Conservation (phyloP, 1,140 invertebrate genomes). For the Trichonephila inaurata region DNA sequence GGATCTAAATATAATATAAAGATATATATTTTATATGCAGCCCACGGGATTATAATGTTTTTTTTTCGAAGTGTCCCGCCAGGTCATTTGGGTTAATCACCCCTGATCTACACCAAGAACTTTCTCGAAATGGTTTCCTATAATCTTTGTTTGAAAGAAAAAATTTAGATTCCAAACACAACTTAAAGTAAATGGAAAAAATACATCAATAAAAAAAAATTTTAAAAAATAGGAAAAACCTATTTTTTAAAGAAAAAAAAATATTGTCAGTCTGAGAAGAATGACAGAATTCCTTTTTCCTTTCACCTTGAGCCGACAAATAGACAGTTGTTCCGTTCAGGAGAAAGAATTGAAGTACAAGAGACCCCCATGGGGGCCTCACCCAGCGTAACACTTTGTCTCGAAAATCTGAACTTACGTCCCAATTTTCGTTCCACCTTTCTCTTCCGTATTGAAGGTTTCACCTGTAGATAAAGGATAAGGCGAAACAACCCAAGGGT, state of each 20-base stretch:
- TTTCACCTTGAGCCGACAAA: background rate
- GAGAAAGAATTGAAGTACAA: background rate
- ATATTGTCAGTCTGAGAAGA: background rate
- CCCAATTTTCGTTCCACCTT: background rate
- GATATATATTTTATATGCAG: too few species aligned
- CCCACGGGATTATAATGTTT: too few species aligned
- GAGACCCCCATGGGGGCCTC: background rate
- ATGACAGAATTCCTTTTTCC: background rate
- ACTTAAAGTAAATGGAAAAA: too few species aligned
- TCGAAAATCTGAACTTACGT: background rate
- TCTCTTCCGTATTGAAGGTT: slow-evolving; percentile 1
- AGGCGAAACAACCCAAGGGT: background rate
- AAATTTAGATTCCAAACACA: too few species aligned
- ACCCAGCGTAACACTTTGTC: background rate
- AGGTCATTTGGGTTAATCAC: too few species aligned
- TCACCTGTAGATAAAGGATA: slow-evolving; percentile 5
- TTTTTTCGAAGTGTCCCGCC: too few species aligned
- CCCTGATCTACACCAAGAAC: too few species aligned
- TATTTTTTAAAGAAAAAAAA: background rate
- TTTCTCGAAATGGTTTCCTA: too few species aligned
- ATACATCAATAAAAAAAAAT: background rate
- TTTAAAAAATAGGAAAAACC: background rate
- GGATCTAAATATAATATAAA: too few species aligned
- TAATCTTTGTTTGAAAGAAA: too few species aligned
- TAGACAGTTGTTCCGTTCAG: background rate